These are phyloP conservation scores for Cephus pulcher DNA, from an alignment of 2,888 invertebrate species.

Conservation along the genomic window DNA sequence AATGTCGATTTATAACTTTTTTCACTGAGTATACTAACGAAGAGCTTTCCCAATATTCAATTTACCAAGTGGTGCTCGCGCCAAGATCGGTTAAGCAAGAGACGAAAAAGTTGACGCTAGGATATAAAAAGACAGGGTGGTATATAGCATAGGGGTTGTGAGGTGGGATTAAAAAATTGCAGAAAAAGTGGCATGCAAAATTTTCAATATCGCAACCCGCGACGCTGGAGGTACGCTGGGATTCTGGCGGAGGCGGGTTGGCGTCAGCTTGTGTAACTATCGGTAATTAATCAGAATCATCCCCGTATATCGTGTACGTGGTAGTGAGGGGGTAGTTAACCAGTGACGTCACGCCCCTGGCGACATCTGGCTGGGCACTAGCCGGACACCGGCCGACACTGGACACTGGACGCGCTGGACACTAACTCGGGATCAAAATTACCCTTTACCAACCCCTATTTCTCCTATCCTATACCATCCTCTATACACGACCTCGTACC, in stretches of 20 bases:
- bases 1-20: background rate
- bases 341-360: slow-evolving; percentile 66
- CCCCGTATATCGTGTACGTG: slow-evolving; percentile 57
- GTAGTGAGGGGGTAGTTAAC: slow-evolving; percentile 60
- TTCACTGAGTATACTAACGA: background rate
- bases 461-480: background rate
- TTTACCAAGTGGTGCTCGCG: background rate
- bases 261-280: slow-evolving; percentile 66
- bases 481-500: background rate
- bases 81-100: background rate
- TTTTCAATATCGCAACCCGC: slow-evolving; percentile 24
- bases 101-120: background rate
- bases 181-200: slow-evolving; percentile 21
- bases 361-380: slow-evolving; percentile 60
- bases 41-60: background rate
- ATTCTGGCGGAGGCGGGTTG: slow-evolving; percentile 29
- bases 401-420: slow-evolving; percentile 46
- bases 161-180: background rate
- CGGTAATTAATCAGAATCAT: slow-evolving; percentile 67
- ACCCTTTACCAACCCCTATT: slow-evolving; percentile 37
- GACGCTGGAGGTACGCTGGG: slow-evolving; percentile 32
- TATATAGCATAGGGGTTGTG: background rate
- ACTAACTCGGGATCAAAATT: slow-evolving; percentile 59
- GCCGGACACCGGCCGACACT: slow-evolving; percentile 52
- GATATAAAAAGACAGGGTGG: background rate